phyloP scores from a whole-genome alignment of 35 echinoderm and acorn worm species.

The Strongylocentrotus purpuratus region DNA sequence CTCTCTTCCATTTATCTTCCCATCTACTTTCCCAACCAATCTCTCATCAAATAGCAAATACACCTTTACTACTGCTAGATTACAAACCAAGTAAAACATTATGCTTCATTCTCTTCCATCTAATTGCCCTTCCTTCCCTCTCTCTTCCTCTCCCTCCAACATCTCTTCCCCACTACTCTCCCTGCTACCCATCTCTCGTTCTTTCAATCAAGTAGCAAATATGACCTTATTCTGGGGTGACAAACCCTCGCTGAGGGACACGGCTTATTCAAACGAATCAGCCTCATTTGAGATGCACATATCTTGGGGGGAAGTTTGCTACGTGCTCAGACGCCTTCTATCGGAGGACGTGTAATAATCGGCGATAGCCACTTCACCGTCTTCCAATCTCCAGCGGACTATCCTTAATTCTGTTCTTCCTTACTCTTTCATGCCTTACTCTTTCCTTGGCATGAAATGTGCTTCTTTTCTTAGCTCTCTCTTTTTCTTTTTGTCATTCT shows the following conservation, averaged over 20 bases:
- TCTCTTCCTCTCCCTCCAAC: background rate
- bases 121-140: background rate
- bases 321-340: conserved; percentile 16
- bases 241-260: background rate
- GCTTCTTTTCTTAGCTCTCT: too few species aligned
- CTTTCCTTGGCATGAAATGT: background rate
- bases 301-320: background rate
- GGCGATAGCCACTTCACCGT: background rate
- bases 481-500: background rate
- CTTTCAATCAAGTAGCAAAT: conserved; percentile 18
- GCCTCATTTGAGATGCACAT: conserved; percentile 33
- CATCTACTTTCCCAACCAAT: too few species aligned
- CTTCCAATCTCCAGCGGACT: background rate
- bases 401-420: background rate
- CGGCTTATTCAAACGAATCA: conserved; percentile 37
- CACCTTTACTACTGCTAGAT: too few species aligned
- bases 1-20: background rate
- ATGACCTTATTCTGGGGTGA: conserved; percentile 18
- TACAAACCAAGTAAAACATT: too few species aligned
- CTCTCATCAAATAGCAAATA: too few species aligned
- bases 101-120: background rate
- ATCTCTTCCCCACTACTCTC: background rate
- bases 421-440: background rate
- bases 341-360: background rate
- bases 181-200: background rate